Percentiles rank a stretch among this genome's conserved stretches.
Evolutionary conservation across 2,888 invertebrate genomes (phyloP).

Genomic region (Bugula neritina): DNA sequence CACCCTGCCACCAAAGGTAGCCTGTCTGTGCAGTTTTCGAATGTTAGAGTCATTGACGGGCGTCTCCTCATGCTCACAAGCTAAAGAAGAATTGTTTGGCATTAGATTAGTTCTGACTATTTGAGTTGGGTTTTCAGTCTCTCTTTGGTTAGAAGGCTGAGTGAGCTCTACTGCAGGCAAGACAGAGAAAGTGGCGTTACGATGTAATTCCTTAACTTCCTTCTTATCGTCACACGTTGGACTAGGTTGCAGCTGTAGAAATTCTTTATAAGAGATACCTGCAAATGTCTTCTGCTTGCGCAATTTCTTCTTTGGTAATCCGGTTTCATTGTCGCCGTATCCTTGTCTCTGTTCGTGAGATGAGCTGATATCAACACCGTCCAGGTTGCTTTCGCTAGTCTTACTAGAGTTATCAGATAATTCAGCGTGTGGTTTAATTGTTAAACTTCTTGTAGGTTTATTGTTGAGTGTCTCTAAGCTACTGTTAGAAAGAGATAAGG

Average conservation of each 20-base stretch:
- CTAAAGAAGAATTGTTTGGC: not conserved
- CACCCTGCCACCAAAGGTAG: conserved; percentile 13
- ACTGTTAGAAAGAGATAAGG: not conserved
- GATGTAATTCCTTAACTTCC: not conserved
- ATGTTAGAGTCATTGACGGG: conserved; percentile 15
- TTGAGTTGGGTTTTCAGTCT: not conserved
- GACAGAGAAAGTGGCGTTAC: conserved; percentile 2
- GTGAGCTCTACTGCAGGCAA: not conserved
- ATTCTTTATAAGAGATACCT: conserved; percentile 6
- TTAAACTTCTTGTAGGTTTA: conserved; percentile 17
- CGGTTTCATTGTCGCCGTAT: not conserved
- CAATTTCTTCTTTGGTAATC: not conserved
- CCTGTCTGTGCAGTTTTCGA: not conserved
- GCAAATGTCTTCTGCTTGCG: conserved; percentile 15
- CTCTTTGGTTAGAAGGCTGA: not conserved
- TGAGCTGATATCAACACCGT: not conserved
- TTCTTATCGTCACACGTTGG: not conserved
- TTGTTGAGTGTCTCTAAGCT: not conserved
- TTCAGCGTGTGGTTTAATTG: conserved; percentile 1
- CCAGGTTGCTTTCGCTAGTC: not conserved
- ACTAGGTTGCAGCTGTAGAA: not conserved
- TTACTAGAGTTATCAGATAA: conserved; percentile 16
- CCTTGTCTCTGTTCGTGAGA: not conserved
- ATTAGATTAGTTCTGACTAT: not conserved
- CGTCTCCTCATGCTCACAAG: not conserved